Evolutionary conservation across 2,888 invertebrate genomes (phyloP), one percentile per base, ranked within the genome.

Genomic region (Tenthredo scrophulariae): DNA sequence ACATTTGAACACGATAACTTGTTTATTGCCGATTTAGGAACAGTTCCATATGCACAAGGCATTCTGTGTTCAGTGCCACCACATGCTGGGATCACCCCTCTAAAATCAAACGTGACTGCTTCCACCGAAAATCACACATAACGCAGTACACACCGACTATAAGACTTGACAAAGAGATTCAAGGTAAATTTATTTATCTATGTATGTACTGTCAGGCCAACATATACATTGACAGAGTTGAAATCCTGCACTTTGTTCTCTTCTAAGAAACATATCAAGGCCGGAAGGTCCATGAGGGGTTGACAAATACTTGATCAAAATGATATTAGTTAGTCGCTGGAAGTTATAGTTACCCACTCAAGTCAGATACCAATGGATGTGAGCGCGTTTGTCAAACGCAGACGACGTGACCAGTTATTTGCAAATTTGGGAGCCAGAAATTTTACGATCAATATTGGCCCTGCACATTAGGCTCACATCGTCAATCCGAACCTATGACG

Each of bases 361-460:
- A 29, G 67, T 67, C 67, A 18, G 7, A 67, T 33, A 18, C 67
- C 18, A 13, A 67, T 33, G 67, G 6, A 13, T 33, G 33, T 62
- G 26, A 62, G 62, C 26, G 13, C 62, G 22, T 62, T 26, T 62
- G 26, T 22, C 62, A 26, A 62, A 62, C 10, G 26, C 62, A 62
- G 26, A 62, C 10, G 22, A 13, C 4, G 62, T 26, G 33, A 67
- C 1, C 33, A 33, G 4, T 67, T 67, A 67, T 67, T 67, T 33
- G 33, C 67, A 33, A 67, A 67, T 67, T 33, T 67, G 29, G 33
- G 67, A 18, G 15, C 6, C 67, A 18, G 33, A 67, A 67, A 33
- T 67, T 33, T 33, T 29, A 67, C 67, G 67, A 67, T 33, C 33
- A 67, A 67, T 67, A 67, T 67, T 67, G 15, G 67, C 33, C 67